A percentile compares a stretch with the other conserved stretches of the same genome.
These are phyloP conservation scores for Onychostoma macrolepis DNA, from an alignment of 2,113 vertebrate genomes.

Conservation along the genomic window DNA sequence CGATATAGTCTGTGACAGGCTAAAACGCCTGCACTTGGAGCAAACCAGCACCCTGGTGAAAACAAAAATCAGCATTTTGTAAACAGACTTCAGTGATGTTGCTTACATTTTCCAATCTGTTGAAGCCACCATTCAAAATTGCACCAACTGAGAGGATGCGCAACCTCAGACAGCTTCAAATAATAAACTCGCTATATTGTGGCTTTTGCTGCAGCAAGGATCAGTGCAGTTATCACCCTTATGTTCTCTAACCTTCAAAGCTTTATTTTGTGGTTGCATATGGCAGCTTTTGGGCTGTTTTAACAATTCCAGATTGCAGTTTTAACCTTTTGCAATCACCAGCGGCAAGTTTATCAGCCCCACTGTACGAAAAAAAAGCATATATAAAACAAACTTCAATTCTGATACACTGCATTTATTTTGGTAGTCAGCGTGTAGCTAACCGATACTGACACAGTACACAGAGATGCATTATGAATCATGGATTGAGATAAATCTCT, in stretches of 20 bases:
- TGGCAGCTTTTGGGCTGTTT: slow-evolving; percentile 5
- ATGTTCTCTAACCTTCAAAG: slow-evolving; percentile 25
- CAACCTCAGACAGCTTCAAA: slow-evolving; percentile 16
- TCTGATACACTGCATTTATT: background rate
- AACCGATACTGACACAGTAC: slow-evolving; percentile 8
- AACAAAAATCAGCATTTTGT: slow-evolving; percentile 33
- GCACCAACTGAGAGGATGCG: background rate
- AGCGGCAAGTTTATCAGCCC: background rate
- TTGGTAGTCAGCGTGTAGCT: background rate
- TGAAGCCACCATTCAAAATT: background rate
- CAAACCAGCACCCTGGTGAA: background rate
- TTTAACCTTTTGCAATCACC: slow-evolving; percentile 4
- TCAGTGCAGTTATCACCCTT: background rate
- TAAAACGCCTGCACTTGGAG: background rate
- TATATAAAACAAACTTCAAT: background rate
- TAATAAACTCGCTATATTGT: background rate
- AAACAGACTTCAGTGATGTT: slow-evolving; percentile 25
- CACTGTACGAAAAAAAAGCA: background rate
- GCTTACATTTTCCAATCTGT: slow-evolving; percentile 9
- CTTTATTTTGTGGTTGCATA: background rate
- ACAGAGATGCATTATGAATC: slow-evolving; percentile 30
- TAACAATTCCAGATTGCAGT: background rate
- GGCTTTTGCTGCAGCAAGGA: slow-evolving; percentile 11
- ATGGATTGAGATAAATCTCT: slow-evolving; percentile 26
- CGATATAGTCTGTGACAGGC: slow-evolving; percentile 8